Evolutionary conservation across 2,888 invertebrate genomes (phyloP), one percentile per base, ranked within the genome.

Genomic region (Stegana nigrithorax): DNA sequence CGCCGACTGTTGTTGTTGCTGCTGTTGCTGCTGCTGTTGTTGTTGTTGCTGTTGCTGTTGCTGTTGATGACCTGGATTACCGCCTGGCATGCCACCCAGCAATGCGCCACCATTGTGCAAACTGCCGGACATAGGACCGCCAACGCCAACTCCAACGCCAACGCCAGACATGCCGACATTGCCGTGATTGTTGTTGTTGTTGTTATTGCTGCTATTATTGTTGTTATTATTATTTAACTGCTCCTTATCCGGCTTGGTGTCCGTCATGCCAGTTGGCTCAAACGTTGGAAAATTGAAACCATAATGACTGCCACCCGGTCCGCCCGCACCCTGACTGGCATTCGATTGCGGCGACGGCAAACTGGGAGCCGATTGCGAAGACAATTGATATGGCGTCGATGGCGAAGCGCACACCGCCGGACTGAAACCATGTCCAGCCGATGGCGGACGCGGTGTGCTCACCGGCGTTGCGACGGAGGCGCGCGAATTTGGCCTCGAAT

Each of bases 381-480:
- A 83, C 58, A 86, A 72, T 65, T 85, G 86, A 69, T 85, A 88
- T 53, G 88, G 87, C 67, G 87, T 89, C 74, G 86, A 87, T 67
- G 84, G 87, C 62, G 86, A 86, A 70, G 82, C 87, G 79, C 84
- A 88, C 50, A 85, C 87, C 65, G 85, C 86, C 71, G 83, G 85
- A 81, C 86, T 86, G 51, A 83, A 86, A 50, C 89, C 89, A 64
- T 90, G 89, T 0, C 82, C 82, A 57, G 90, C 89, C 6, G 90
- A 89, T 27, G 90, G 89, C 56, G 90, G 90, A 59, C 90, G 88
- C 23, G 90, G 89, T 61, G 90, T 90, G 68, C 89, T 89, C 47
- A 88, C 89, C 23, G 89, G 87, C 60, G 89, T 88, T 36, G 89
- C 87, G 42, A 89, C 87, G 72, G 90, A 90, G 69, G 90, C 88